Base-by-base conservation (phyloP, 2,888 invertebrate species). In the Cosmorhoe ocellata region DNA sequence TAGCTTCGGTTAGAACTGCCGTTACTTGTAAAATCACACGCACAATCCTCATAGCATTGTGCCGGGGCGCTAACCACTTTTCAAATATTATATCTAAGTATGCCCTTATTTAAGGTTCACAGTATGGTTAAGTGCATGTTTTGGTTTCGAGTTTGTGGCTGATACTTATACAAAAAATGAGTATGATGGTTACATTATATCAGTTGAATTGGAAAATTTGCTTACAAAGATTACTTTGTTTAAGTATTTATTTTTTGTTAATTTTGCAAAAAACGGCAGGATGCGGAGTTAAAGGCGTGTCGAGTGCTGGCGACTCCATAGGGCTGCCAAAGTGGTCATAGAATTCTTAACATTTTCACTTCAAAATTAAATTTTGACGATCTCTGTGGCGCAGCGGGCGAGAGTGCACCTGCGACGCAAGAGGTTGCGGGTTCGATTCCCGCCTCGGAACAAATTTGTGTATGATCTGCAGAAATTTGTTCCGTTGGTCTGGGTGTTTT, bases 181-280 rank as follows among this genome's bases (percentile, higher is more conserved):
- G 36, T 26, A 12, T 27, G 31, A 46, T 44, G 14, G 38, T n/a
- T n/a, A 32, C 36, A 55, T 54, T n/a, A 48, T 63, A 55, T 61
- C 34, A 59, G 59, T 65, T 63, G 59, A 60, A 66, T 67, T 67
- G 49, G 53, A 68, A 61, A 67, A 71, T 78, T 76, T 71, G 69
- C 67, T 67, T 69, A 77, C 74, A 77, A 79, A 76, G 78, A 79
- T 76, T 76, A 70, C 70, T 79, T 80, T 80, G 69, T 41, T 41
- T 10, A n/a, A n/a, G n/a, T n/a, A 31, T 39, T 10, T 18, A 13
- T 31, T 78, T 39, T 39, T 43, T 71, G 73, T 67, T 81, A 80
- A 81, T 83, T 83, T 81, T 66, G 78, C 78, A 84, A 84, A 86
- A 83, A 84, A 80, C 66, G 74, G 70, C 85, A 86, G 84, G 85